Percentiles rank a stretch among this genome's conserved stretches.
Conservation (phyloP, 2,113 vertebrate genomes). For the Bambusicola thoracicus region DNA sequence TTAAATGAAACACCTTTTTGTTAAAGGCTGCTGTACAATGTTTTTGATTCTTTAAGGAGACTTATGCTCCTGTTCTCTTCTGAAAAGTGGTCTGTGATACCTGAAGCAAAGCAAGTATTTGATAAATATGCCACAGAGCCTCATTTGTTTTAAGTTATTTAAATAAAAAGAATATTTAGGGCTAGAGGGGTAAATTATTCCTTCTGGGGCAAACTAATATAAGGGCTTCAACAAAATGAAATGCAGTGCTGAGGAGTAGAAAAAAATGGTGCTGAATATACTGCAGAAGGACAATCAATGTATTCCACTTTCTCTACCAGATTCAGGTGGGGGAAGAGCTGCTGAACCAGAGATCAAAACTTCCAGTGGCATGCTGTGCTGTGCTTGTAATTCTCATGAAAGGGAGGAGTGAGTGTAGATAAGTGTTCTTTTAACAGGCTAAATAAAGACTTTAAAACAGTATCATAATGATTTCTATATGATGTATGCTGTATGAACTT, state of each 20-base stretch:
- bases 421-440: neutral
- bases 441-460: neutral
- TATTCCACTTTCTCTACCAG: neutral
- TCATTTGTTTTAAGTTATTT: neutral
- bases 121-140: neutral
- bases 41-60: neutral
- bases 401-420: neutral
- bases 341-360: fast-evolving
- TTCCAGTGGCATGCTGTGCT: neutral
- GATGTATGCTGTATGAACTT: neutral
- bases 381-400: neutral
- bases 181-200: neutral
- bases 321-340: neutral
- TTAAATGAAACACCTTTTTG: neutral
- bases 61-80: neutral
- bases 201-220: neutral
- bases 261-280: neutral
- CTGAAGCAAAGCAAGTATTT: neutral
- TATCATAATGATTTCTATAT: neutral
- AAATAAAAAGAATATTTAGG: neutral
- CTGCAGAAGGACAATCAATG: neutral
- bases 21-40: neutral
- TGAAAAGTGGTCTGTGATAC: neutral
- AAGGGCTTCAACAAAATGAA: neutral
- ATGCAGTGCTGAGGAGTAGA: neutral